Base-by-base conservation (phyloP, 2,113 vertebrate genomes). In the Blennius ocellaris region DNA sequence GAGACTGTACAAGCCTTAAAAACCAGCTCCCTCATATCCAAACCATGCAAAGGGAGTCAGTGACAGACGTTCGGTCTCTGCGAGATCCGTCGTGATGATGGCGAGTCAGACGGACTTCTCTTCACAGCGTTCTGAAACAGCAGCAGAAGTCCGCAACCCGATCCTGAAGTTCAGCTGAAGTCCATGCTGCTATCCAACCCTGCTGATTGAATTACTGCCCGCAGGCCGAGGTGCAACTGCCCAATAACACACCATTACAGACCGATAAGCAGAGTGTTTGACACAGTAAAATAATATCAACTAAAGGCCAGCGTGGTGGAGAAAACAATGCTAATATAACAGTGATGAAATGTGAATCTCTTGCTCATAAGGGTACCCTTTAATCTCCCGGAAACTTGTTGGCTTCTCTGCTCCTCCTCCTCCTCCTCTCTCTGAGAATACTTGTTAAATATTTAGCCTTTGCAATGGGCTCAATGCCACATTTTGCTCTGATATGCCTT, bases 11-110 rank as follows among this genome's bases (percentile, higher is more conserved):
- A 92, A 69, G 93, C 83, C 73, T 92, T 92, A 63, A 90, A 92
- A 58, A 90, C 90, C 36, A 94, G 80, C 71, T 94, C 94, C 92
- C 93, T 93, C 94, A 95, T 95, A 40, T 90, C 88, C 85, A 77
- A 53, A 71, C 38, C 45, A 54, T 37, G 21, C 38, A 53, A 69
- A 3, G 58, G 62, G 37, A 58, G 49, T 68, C 43, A 30, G 41
- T 6, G 44, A 60, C 6, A 30, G 21, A 3, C 21, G 45, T 44
- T 64, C 6, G 1, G 59, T 76, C 74, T 82, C 41, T 15, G 48
- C 36, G 62, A 16, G 67, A 69, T 39, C 47, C n/a, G 52, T 5
- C 11, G 57, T 37, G 5, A 6, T 69, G 58, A 53, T 61, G 14
- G 16, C 30, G 37, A 68, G 63, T 56, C 36, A 65, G 37, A 75